Base-by-base conservation (phyloP, 2,797 vertebrate genomes). In the Champsocephalus esox region DNA sequence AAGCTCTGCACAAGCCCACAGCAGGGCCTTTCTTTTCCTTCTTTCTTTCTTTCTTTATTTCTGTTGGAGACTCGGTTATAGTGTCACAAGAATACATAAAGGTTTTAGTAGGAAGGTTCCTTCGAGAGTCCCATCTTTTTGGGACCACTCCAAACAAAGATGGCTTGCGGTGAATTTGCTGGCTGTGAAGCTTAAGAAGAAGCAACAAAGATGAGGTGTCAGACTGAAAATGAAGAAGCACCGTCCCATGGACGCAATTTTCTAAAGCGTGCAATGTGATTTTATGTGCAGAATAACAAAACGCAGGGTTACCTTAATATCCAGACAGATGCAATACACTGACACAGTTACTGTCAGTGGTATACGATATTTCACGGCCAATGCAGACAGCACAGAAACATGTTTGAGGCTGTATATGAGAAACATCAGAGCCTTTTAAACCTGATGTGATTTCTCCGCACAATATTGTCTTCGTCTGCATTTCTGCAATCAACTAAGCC, bases 51-150 rank as follows among this genome's bases (percentile, higher is more conserved):
- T 48, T 79, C 73, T n/a, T n/a, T n/a, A n/a, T 63, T 82, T 90
- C 88, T 88, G 81, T 83, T 65, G 79, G 74, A 6, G 82, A 87
- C 81, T 90, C 46, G 21, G 85, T 90, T 87, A 86, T 83, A 77
- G 70, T 83, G 80, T 81, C 75, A 89, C 82, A 79, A 83, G 82
- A 89, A 89, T 87, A 87, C 80, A 92, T 80, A 86, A 79, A 88
- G 74, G 74, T 89, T 89, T 88, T 45, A 85, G 77, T 24, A 45
- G 51, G 50, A 85, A 66, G 77, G 71, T 79, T 79, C 72, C 51
- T 71, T 58, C 12, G 63, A 68, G 74, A 84, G 74, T 87, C 79
- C 83, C 61, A 66, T 51, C 28, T 32, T 63, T 79, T 58, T 60
- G 58, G 55, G 73, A 75, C 56, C 56, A 71, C 79, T 68, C 71